Percentiles rank a stretch among this genome's conserved stretches.
Evolutionary conservation across 1,140 invertebrate genomes (phyloP).

Genomic region (Drosophila guanche): DNA sequence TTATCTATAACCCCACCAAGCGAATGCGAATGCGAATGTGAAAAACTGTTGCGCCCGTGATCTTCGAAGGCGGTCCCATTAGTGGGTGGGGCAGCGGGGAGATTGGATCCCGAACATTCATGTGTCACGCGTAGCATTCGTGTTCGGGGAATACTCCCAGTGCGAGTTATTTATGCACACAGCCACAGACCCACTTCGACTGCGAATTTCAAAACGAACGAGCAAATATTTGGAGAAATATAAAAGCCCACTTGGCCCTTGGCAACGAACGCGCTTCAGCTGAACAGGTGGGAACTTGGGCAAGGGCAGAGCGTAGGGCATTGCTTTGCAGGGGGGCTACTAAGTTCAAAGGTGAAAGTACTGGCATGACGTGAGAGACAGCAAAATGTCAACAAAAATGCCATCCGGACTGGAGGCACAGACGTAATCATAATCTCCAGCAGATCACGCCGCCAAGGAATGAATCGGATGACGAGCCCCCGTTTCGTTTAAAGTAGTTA

Average conservation of each 20-base stretch:
- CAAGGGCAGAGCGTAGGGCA: not conserved
- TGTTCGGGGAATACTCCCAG: slow-evolving; percentile 71
- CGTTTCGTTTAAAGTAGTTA: slow-evolving; percentile 9
- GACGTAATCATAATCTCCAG: slow-evolving; percentile 22
- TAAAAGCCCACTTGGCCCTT: slow-evolving; percentile 4
- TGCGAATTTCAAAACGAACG: slow-evolving; percentile 26
- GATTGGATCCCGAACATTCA: not conserved
- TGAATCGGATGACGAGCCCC: slow-evolving; percentile 54
- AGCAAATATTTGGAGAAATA: slow-evolving; percentile 42
- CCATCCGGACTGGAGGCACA: slow-evolving; percentile 12
- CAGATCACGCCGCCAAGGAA: slow-evolving; percentile 51
- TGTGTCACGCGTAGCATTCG: slow-evolving; percentile 59
- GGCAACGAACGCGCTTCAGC: not conserved
- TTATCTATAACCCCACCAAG: slow-evolving; percentile 38
- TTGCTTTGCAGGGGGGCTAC: not conserved
- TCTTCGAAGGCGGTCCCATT: slow-evolving; percentile 31
- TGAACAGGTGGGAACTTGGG: not conserved
- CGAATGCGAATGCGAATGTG: not conserved
- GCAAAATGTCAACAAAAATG: slow-evolving; percentile 41
- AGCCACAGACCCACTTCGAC: slow-evolving; percentile 9
- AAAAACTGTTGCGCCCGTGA: slow-evolving; percentile 28
- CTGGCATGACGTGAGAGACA: slow-evolving; percentile 9
- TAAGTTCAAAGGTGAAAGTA: slow-evolving; percentile 4
- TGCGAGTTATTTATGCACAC: slow-evolving; percentile 11
- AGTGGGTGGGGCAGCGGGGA: not conserved